Evolutionary conservation across 37 sponge, comb jelly and placozoan species (phyloP).

Genomic region (Petrosia ficiformis): DNA sequence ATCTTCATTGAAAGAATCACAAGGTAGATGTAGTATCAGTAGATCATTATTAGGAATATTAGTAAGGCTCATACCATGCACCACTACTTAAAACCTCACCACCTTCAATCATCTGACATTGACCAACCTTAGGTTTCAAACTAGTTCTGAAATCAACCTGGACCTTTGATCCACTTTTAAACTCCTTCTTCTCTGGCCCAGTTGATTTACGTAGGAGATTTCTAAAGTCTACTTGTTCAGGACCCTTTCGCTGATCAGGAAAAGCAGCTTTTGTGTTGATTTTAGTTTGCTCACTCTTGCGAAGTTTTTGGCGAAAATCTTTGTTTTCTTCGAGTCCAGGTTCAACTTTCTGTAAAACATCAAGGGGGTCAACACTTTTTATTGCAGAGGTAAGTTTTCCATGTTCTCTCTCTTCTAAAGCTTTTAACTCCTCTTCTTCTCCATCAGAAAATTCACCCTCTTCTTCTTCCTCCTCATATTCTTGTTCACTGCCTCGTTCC

Average conservation of each 20-base stretch:
- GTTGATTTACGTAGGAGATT: constrained; percentile 42
- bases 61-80: too few relatives aligned
- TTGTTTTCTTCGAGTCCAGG: constrained; percentile 28
- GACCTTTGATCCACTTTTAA: constrained; percentile 15
- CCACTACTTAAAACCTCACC: too few relatives aligned
- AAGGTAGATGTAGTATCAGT: too few relatives aligned
- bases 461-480: constrained; percentile 6
- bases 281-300: constrained; percentile 20
- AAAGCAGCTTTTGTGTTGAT: constrained; percentile 44
- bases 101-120: too few relatives aligned
- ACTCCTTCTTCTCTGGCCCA: constrained; percentile 28
- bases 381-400: neutral
- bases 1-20: too few relatives aligned
- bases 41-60: too few relatives aligned
- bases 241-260: constrained; percentile 35
- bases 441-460: constrained; percentile 9
- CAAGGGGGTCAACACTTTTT: neutral
- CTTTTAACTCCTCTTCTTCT: constrained; percentile 18
- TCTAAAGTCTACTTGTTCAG: constrained; percentile 69
- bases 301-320: constrained; percentile 47
- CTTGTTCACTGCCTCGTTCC: neutral
- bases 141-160: constrained; percentile 48
- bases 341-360: constrained; percentile 12
- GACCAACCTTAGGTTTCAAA: neutral
- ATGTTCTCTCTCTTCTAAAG: neutral